Percentiles rank a stretch among this genome's conserved stretches.
Evolutionary conservation across 2,888 invertebrate genomes (phyloP).

Genomic region (Andrena trimmerana): DNA sequence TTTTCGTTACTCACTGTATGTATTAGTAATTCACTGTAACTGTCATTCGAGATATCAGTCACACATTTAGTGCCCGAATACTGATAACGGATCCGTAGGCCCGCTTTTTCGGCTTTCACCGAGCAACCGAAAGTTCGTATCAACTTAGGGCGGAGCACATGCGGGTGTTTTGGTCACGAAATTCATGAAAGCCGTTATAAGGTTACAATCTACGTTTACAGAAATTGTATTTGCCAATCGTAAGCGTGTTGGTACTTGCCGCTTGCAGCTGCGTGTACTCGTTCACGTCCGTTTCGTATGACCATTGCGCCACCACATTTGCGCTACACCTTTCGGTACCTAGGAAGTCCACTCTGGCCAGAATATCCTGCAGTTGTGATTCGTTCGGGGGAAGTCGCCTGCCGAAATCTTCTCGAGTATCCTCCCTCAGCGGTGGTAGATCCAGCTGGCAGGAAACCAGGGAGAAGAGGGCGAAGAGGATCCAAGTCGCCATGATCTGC

Average conservation of each 20-base stretch:
- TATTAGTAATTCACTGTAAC: neutral
- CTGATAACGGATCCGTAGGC: constrained; percentile 21
- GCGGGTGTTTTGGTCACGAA: constrained; percentile 47
- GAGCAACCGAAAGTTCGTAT: constrained; percentile 16
- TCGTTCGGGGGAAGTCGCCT: constrained; percentile 60
- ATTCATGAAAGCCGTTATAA: neutral
- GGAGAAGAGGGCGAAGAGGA: constrained; percentile 62
- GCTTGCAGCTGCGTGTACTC: constrained; percentile 93
- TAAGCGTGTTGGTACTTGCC: constrained; percentile 87
- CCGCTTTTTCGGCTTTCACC: neutral
- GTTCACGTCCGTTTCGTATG: constrained; percentile 95
- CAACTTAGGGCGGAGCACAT: constrained; percentile 15
- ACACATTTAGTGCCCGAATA: neutral
- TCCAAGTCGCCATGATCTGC: constrained; percentile 34
- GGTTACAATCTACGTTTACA: neutral
- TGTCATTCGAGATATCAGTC: neutral
- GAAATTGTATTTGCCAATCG: neutral
- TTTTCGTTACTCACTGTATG: too few relatives aligned
- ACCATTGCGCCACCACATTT: constrained; percentile 96
- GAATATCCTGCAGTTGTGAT: constrained; percentile 78
- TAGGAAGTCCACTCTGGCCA: constrained; percentile 91
- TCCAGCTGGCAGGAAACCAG: constrained; percentile 78
- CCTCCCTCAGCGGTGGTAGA: constrained; percentile 78
- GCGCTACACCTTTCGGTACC: constrained; percentile 93
- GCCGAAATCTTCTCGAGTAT: constrained; percentile 45